phyloP scores from a whole-genome alignment of 2,797 vertebrate species.

The Salmo trutta region DNA sequence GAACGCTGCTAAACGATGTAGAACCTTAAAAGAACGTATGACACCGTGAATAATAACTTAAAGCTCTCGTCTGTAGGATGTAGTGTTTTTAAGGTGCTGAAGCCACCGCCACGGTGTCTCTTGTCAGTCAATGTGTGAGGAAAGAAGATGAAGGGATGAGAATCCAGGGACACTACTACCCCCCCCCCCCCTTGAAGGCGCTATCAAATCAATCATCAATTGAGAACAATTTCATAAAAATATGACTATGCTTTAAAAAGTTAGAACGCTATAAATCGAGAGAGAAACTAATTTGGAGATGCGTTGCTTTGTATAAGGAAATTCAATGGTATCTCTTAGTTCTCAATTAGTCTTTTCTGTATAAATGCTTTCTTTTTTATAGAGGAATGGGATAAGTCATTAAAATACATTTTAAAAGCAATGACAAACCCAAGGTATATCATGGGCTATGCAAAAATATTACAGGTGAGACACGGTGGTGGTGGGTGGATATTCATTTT shows the following conservation, averaged over 20 bases:
- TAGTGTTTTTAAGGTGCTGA: conserved; percentile 48
- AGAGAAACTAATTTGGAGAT: conserved; percentile 2
- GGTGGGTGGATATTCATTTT: conserved; percentile 8
- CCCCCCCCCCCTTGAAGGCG: conserved; percentile 48
- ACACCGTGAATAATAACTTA: conserved; percentile 47
- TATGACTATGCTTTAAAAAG: conserved; percentile 12
- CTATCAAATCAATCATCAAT: conserved; percentile 1
- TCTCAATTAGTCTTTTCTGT: not conserved
- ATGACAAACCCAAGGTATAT: not conserved
- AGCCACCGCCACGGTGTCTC: conserved; percentile 82
- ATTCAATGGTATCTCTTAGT: not conserved
- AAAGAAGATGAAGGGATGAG: conserved; percentile 57
- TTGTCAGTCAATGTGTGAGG: conserved; percentile 52
- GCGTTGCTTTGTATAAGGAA: not conserved
- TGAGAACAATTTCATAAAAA: conserved; percentile 3
- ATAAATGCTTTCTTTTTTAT: conserved; percentile 7
- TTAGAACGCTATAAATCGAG: conserved; percentile 5
- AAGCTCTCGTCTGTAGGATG: conserved; percentile 31
- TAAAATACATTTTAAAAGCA: not conserved
- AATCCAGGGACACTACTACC: conserved; percentile 64
- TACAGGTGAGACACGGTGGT: not conserved
- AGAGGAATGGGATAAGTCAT: conserved; percentile 5
- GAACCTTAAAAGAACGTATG: conserved; percentile 42
- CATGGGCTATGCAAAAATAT: conserved; percentile 13
- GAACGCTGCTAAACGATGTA: conserved; percentile 24